phyloP scores from a whole-genome alignment of 2,113 vertebrate species.

The Pheucticus melanocephalus region DNA sequence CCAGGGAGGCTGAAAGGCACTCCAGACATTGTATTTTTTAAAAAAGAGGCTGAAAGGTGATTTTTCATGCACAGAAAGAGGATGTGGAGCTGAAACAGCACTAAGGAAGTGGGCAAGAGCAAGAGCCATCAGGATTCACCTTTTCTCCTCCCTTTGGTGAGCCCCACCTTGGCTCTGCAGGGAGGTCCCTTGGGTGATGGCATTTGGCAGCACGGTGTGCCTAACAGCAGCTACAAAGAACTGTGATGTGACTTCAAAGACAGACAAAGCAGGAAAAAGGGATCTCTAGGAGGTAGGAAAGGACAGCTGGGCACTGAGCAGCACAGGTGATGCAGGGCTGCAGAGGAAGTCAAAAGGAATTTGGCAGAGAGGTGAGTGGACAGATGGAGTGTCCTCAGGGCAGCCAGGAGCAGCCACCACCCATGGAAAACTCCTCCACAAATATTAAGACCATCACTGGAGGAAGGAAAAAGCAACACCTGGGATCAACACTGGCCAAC shows the following conservation, averaged over 20 bases:
- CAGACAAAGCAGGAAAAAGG: neutral
- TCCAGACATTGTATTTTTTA: fast-evolving
- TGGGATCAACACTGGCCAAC: neutral
- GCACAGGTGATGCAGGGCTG: neutral
- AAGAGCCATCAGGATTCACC: neutral
- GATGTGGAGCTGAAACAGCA: neutral
- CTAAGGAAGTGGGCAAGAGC: neutral
- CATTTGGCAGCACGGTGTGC: neutral
- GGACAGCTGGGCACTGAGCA: neutral
- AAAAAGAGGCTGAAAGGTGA: neutral
- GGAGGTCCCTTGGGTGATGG: neutral
- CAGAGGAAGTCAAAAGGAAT: neutral
- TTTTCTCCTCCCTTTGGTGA: neutral
- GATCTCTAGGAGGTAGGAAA: neutral
- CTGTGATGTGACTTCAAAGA: neutral
- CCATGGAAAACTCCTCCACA: neutral
- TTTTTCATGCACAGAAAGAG: neutral
- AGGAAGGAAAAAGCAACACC: neutral
- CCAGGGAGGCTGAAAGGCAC: neutral
- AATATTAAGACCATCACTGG: neutral
- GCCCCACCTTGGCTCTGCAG: neutral
- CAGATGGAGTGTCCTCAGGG: neutral
- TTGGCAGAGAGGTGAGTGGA: neutral
- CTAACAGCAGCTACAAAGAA: neutral
- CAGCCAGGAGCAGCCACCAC: neutral